These are phyloP conservation scores for Acromyrmex heyeri DNA, from an alignment of 1,140 invertebrate genomes.

Conservation along the genomic window DNA sequence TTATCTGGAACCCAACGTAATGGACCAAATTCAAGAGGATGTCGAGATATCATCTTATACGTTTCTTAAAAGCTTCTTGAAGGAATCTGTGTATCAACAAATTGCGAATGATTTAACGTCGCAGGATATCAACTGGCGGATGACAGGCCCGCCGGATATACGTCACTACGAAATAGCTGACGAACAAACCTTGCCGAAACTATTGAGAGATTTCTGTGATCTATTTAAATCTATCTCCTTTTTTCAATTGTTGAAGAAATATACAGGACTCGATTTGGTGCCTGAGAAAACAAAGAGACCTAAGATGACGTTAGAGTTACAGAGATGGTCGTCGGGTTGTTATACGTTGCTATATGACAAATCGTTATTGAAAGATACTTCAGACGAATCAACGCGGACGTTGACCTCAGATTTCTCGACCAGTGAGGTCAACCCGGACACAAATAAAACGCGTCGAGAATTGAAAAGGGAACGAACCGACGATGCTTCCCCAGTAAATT, in stretches of 20 bases:
- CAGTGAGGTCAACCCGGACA: constrained; percentile 81
- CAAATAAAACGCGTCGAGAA: constrained; percentile 71
- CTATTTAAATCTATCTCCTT: constrained; percentile 87
- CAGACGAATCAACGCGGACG: background rate
- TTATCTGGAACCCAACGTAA: constrained; percentile 85
- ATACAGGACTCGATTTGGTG: constrained; percentile 89
- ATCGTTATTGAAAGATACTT: background rate
- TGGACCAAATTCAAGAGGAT: constrained; percentile 86
- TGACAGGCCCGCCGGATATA: constrained; percentile 88
- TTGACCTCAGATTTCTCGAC: constrained; percentile 77
- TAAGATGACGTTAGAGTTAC: constrained; percentile 88
- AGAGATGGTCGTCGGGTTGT: constrained; percentile 89
- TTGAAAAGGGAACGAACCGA: constrained; percentile 71
- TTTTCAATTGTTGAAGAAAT: constrained; percentile 88
- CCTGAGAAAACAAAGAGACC: constrained; percentile 78
- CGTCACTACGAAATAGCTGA: constrained; percentile 88
- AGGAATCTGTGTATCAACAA: constrained; percentile 84
- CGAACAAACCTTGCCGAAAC: constrained; percentile 82
- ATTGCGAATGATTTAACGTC: constrained; percentile 85
- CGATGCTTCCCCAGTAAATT: background rate
- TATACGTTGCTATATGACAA: constrained; percentile 87
- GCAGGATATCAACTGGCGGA: constrained; percentile 87
- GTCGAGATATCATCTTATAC: constrained; percentile 88
- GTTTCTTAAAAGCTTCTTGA: constrained; percentile 87
- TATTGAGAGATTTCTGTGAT: constrained; percentile 83